Evolutionary conservation across 2,888 invertebrate genomes (phyloP), one percentile per base, ranked within the genome.

Genomic region (Tiphia femorata): DNA sequence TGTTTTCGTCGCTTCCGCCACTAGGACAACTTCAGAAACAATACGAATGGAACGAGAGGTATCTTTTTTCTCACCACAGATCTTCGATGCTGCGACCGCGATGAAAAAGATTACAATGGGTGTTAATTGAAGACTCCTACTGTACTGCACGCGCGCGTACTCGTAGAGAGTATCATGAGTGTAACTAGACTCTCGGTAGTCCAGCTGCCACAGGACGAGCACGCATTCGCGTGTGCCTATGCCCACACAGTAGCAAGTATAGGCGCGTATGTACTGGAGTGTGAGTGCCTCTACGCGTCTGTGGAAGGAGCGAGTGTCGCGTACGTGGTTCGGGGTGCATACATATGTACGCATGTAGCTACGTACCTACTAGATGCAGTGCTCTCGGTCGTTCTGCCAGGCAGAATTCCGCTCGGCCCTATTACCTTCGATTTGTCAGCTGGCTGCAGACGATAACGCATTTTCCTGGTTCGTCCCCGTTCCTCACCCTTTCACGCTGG

Each of bases 351-450:
- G 56, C 59, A 64, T 66, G 65, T 68, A 67, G 57, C 67, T 52
- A 59, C 64, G 63, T 68, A 61, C 62, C 66, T 61, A 62, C 53
- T 70, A 64, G 70, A 75, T 69, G 66, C 70, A 68, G 62, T 62
- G 61, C 74, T 67, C 64, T 60, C 63, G 61, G 67, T 64, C 67
- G 73, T 70, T 70, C 70, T 69, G 64, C 67, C 68, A 67, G 68
- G 69, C 75, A 65, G 71, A 77, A 77, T 79, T 75, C 72, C 70
- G 70, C 73, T 71, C 72, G 70, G 73, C 73, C 74, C 77, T 77
- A 76, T 79, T 79, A 76, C 78, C 77, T 79, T 77, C 77, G 75
- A 79, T 79, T 78, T 77, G 75, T 75, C 79, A 77, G 77, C 73
- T 76, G 77, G 73, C 70, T 77, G 77, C 76, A 72, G 77, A 76